A percentile compares a stretch with the other conserved stretches of the same genome.
Conservation (phyloP, 2,888 invertebrate species). For the Cataglyphis albicans region DNA sequence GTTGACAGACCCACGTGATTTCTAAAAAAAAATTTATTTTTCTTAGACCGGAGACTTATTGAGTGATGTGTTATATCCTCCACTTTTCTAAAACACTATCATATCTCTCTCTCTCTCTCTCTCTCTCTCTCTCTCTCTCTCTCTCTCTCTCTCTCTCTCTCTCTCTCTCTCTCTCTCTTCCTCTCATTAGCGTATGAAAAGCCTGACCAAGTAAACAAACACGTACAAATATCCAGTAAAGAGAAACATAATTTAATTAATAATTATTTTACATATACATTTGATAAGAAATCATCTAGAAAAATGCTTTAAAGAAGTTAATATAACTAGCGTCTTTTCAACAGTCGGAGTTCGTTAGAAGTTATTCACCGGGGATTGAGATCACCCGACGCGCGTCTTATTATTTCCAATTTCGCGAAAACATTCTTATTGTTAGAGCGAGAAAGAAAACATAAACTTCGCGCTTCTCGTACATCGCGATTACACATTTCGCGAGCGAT, state of each 20-base stretch:
- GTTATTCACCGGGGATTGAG: not conserved
- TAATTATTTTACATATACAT: not conserved
- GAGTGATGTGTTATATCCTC: not conserved
- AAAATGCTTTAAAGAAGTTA: not conserved
- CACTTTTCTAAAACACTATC: not conserved
- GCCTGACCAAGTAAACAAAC: not conserved
- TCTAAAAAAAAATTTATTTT: too few relatives aligned
- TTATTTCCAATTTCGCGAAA: not conserved
- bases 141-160: too few relatives aligned
- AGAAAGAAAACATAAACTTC: not conserved
- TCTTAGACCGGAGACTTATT: too few relatives aligned
- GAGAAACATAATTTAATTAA: not conserved
- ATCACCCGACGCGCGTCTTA: not conserved
- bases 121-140: too few relatives aligned
- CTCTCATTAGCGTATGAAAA: not conserved
- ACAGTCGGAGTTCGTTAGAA: not conserved
- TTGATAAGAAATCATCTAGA: not conserved
- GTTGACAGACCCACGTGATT: too few relatives aligned
- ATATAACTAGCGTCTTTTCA: not conserved
- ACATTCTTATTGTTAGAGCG: not conserved
- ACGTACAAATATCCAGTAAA: not conserved
- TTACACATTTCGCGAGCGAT: constrained; percentile 13
- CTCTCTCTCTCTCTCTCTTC: too few relatives aligned
- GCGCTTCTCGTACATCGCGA: not conserved
- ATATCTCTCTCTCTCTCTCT: too few relatives aligned